phyloP scores from a whole-genome alignment of 2,888 invertebrate species.

The Aromia moschata region DNA sequence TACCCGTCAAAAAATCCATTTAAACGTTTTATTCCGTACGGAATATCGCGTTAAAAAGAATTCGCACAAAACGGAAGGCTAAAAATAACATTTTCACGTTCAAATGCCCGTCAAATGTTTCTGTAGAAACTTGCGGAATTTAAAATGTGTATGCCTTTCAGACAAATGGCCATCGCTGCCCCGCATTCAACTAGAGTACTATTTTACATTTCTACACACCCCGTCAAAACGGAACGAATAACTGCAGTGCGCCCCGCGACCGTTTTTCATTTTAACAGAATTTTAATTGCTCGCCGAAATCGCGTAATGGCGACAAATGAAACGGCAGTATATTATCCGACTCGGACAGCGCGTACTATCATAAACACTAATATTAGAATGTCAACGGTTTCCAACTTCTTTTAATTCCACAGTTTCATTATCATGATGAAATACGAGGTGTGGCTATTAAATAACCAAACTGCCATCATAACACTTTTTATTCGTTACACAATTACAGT shows the following conservation, averaged over 20 bases:
- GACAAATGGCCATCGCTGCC: slow-evolving; percentile 20
- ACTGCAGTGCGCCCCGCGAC: slow-evolving; percentile 33
- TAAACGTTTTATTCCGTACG: too few species aligned
- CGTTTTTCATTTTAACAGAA: slow-evolving; percentile 53
- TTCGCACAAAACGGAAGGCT: too few species aligned
- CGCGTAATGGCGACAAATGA: slow-evolving; percentile 48
- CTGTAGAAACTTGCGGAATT: slow-evolving; percentile 16
- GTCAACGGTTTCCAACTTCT: slow-evolving; percentile 31
- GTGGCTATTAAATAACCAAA: too few species aligned
- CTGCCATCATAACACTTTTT: too few species aligned
- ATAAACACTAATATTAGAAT: slow-evolving; percentile 45
- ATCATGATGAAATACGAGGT: slow-evolving; percentile 27
- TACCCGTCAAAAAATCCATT: too few species aligned
- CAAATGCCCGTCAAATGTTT: slow-evolving; percentile 13
- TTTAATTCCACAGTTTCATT: slow-evolving; percentile 31
- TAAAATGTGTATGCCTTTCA: slow-evolving; percentile 19
- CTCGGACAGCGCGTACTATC: slow-evolving; percentile 36
- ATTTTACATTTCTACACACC: slow-evolving; percentile 27
- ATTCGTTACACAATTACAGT: too few species aligned
- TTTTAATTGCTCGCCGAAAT: slow-evolving; percentile 50
- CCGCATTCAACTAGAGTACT: slow-evolving; percentile 19
- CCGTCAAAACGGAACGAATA: slow-evolving; percentile 36
- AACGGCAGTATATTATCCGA: slow-evolving; percentile 42
- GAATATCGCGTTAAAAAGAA: too few species aligned
- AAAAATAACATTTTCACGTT: slow-evolving; percentile 29